Base-by-base conservation (phyloP, 2,113 vertebrate genomes). In the Microtus montanus region DNA sequence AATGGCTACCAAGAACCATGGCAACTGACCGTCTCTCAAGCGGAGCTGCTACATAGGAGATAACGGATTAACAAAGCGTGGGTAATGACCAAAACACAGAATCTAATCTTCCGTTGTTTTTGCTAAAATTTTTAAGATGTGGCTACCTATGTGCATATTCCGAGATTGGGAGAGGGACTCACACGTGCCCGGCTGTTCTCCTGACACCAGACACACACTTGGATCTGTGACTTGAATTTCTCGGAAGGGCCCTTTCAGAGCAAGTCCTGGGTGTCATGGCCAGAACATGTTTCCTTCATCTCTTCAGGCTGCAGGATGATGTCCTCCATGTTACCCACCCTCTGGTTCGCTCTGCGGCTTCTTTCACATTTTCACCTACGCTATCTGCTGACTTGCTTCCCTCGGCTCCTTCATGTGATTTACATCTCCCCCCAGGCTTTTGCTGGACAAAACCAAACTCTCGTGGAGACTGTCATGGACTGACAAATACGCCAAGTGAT, bases 401-500 rank as follows among this genome's bases (percentile, higher is more conserved):
- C 78, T 54, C 49, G 8, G 41, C 12, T 70, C 74, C 35, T 84
- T 78, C 44, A 2, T 2, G 44, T 0, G 9, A 92, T 7, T 64
- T 49, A 17, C 12, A 35, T 95, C 85, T 80, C 92, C 64, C 49
- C 83, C 10, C 19, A 80, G 70, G 58, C 66, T 93, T 68, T 92
- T 73, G 26, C 41, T 82, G 71, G 86, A 84, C 94, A 30, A 26
- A 14, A 77, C 71, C 93, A 35, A 87, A 84, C 80, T 77, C 79
- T 79, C 70, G 44, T 2, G 64, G 90, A 79, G 77, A 83, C 15
- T 14, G 11, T 66, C 63, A 79, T 2, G 49, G n/a, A 66, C 83
- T 95, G 95, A 96, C 95, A 91, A 61, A 91, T 87, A 83, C 11
- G 28, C 10, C 94, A 89, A 91, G 58, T 87, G 96, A 92, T 80